Evolutionary conservation across 2,888 invertebrate genomes (phyloP), one percentile per base, ranked within the genome.

Genomic region (Therioaphis trifolii): DNA sequence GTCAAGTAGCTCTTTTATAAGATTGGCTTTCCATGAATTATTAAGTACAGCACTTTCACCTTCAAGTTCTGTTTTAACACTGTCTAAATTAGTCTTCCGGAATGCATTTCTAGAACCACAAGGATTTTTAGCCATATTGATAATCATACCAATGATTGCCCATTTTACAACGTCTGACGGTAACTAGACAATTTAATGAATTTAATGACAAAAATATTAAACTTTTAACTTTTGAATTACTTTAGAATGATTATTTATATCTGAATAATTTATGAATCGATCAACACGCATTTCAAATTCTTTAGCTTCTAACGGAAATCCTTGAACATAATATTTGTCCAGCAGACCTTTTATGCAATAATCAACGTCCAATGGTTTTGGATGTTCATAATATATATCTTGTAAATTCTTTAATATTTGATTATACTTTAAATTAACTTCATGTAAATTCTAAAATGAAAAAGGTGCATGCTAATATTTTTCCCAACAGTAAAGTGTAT

Each of bases 231-330:
- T 27, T 29, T 9, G n/a, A 49, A 74, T 66, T 74, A 82, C 82
- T 35, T 82, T 74, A 43, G 49, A 74, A 0, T 9, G 9, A 40
- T 74, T 74, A 82, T 52, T 66, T 9, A 82, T 82, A 63, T 82
- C 49, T 27, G 82, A 74, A 46, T 74, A 11, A 40, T 82, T 74
- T 63, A 82, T 74, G 35, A 82, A 82, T 9, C 24, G 12, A n/a
- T 63, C n/a, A 24, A 82, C 40, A 18, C 82, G 82, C 82, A 82
- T 82, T 72, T 82, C 49, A 82, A 82, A 82, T 74, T 82, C 82
- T 58, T 82, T 74, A 3, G 82, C 82, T 74, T 82, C 82, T 27
- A 82, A 74, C 14, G 82, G 82, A 66, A 82, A 82, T 52, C 82
- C 82, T 40, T 82, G 82, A 40, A 49, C 18, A 63, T 14, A 2